These are phyloP conservation scores for Hepsetus odoe DNA, from an alignment of 2,113 vertebrate species.

Conservation along the genomic window DNA sequence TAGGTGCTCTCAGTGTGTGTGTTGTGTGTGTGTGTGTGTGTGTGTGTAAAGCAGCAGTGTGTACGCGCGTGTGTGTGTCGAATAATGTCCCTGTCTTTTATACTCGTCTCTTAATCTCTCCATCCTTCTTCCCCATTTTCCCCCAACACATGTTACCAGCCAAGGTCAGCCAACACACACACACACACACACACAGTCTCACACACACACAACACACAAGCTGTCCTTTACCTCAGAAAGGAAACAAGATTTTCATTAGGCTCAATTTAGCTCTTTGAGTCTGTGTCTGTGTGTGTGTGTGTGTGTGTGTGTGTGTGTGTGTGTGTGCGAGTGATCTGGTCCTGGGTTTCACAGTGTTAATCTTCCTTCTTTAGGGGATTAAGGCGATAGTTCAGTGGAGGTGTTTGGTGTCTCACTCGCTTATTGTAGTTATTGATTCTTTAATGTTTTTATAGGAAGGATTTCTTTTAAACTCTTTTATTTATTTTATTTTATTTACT, in stretches of 20 bases:
- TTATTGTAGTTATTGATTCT: too few relatives aligned
- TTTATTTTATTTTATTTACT: too few relatives aligned
- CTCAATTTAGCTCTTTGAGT: neutral
- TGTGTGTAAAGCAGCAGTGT: too few relatives aligned
- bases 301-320: too few relatives aligned
- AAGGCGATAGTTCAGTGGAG: too few relatives aligned
- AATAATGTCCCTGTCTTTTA: conserved; percentile 48
- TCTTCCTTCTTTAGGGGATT: too few relatives aligned
- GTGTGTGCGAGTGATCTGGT: too few relatives aligned
- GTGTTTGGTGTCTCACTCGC: too few relatives aligned
- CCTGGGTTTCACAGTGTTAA: too few relatives aligned
- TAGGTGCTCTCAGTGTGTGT: neutral
- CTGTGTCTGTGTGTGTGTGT: neutral
- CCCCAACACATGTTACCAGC: conserved; percentile 59
- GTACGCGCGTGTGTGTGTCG: conserved; percentile 21
- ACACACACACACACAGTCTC: neutral
- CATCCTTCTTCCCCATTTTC: conserved; percentile 64
- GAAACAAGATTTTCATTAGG: neutral
- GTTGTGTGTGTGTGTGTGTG: conserved; percentile 22
- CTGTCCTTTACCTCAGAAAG: neutral
- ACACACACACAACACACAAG: neutral
- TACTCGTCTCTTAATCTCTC: conserved; percentile 61
- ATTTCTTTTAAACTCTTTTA: too few relatives aligned
- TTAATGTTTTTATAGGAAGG: too few relatives aligned
- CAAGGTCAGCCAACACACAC: conserved; percentile 49